Base-by-base conservation (phyloP, 2,888 invertebrate species). In the Syrista parreyssii region DNA sequence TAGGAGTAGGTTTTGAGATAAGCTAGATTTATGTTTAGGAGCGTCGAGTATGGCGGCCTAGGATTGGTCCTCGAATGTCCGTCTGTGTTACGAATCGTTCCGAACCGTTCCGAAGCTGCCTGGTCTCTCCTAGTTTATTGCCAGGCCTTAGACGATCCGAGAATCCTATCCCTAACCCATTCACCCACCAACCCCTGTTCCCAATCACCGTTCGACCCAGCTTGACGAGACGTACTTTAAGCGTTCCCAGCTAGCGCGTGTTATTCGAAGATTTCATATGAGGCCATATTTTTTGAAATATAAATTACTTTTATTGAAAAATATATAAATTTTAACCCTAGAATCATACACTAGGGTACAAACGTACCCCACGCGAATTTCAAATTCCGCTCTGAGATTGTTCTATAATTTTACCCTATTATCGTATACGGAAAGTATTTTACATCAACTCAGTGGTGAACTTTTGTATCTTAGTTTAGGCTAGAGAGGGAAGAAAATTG, bases 1-100 rank as follows among this genome's bases (percentile, higher is more conserved):
- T 76, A 76, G 80, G 72, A 76, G 78, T 72, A 77, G 79, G 78
- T 78, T 75, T 78, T 55, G 81, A 80, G 83, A 83, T 83, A 83
- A 83, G 83, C 83, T 79, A 82, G 83, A 83, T 83, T 83, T 83
- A 83, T 82, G 81, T 78, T 75, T 69, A 77, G 32, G 69, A 78
- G 75, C 78, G 79, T 35, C 75, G 35, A 77, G 68, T 73, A 72
- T 69, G 31, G 73, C 77, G 75, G 73, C 76, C 78, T 76, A 79
- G 80, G 79, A 78, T 79, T 68, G 80, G 78, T 77, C 71, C 68
- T 72, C 74, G 79, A 68, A 76, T 75, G 72, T 79, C 73, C 74
- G 75, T 32, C 71, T 12, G 68, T n/a, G 55, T 55, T 74, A 15
- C 77, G 75, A 71, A 71, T 32, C 15, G 12, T 32, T 32, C 15